Conservation (phyloP, 1,140 invertebrate species). For the Ceratina japonica region DNA sequence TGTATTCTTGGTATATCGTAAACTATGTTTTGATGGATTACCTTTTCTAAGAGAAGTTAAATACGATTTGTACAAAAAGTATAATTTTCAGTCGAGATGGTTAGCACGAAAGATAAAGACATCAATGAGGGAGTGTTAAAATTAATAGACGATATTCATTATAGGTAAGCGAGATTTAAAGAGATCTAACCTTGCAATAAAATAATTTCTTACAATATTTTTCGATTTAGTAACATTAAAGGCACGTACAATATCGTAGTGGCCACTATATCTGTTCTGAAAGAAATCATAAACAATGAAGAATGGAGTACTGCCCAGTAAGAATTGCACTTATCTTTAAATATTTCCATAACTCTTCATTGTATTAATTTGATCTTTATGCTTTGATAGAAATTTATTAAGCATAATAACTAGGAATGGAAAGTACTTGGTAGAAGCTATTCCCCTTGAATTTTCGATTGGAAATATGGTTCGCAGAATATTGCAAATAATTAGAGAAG, state of each 20-base stretch:
- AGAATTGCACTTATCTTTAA: slow-evolving; percentile 55
- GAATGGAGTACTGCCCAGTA: slow-evolving; percentile 83
- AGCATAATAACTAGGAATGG: slow-evolving; percentile 82
- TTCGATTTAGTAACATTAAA: slow-evolving; percentile 79
- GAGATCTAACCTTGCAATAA: slow-evolving; percentile 29
- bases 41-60: background rate
- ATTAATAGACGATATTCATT: slow-evolving; percentile 71
- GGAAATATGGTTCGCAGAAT: slow-evolving; percentile 90
- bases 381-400: slow-evolving; percentile 82
- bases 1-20: too few species aligned
- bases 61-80: background rate
- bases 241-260: slow-evolving; percentile 83
- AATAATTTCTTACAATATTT: slow-evolving; percentile 37
- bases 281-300: slow-evolving; percentile 81
- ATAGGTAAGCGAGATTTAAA: slow-evolving; percentile 66
- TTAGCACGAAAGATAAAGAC: slow-evolving; percentile 41
- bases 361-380: slow-evolving; percentile 13
- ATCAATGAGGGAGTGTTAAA: slow-evolving; percentile 66
- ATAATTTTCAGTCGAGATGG: slow-evolving; percentile 57
- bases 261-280: slow-evolving; percentile 81
- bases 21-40: background rate
- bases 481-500: slow-evolving; percentile 90
- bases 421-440: slow-evolving; percentile 81
- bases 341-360: background rate
- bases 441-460: slow-evolving; percentile 87